Evolutionary conservation across 2,797 vertebrate species (phyloP).

Genomic region (Danio kyathit): DNA sequence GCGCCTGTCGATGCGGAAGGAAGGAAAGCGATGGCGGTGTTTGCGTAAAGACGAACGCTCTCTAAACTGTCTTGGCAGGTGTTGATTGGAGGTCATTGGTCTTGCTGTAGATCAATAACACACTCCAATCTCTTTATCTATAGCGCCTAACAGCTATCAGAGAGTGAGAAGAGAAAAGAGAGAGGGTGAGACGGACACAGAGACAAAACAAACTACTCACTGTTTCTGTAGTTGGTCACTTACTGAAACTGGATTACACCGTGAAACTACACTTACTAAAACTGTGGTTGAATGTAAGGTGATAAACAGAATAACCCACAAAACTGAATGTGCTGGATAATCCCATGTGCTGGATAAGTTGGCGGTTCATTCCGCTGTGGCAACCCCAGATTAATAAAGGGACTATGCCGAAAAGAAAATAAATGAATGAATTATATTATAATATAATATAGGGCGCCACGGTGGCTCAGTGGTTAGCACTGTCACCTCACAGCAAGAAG

Average conservation of each 20-base stretch:
- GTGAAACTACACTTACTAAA: background rate
- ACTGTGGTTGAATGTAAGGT: background rate
- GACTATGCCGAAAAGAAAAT: too few species aligned
- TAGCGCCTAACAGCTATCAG: conserved; percentile 57
- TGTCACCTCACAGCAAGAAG: too few species aligned
- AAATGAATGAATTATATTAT: too few species aligned
- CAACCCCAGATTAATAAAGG: too few species aligned
- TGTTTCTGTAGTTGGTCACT: background rate
- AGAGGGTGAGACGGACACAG: conserved; percentile 1
- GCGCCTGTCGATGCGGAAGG: conserved; percentile 12
- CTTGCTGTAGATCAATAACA: conserved; percentile 53
- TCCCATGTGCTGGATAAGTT: too few species aligned
- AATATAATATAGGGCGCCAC: too few species aligned
- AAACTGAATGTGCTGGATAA: too few species aligned
- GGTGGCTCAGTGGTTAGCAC: too few species aligned
- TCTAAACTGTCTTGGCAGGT: conserved; percentile 58
- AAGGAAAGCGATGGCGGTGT: conserved; percentile 7
- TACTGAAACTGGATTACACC: conserved; percentile 1
- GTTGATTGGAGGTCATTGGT: conserved; percentile 59
- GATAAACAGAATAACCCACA: background rate
- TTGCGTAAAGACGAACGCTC: conserved; percentile 13
- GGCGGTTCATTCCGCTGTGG: too few species aligned
- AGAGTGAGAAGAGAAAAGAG: conserved; percentile 38
- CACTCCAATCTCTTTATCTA: conserved; percentile 54
- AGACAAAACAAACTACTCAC: background rate